Evolutionary conservation across 1,140 invertebrate species (phyloP), one percentile per base, ranked within the genome.

Genomic region (Neodiprion pinetum): DNA sequence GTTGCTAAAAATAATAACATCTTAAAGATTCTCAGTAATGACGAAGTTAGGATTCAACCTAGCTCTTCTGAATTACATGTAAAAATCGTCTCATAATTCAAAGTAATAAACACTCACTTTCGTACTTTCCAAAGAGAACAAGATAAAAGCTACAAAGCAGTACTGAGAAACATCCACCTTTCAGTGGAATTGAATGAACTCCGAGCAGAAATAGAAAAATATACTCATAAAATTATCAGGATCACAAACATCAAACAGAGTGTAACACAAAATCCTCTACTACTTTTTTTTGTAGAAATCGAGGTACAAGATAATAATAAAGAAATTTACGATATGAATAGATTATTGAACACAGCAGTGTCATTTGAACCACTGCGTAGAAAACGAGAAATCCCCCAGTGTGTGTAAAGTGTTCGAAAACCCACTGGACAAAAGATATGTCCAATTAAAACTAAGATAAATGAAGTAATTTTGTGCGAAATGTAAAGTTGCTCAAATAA

Each of bases 401-500:
- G 17, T 17, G 17, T 17, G 17, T 17, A 17, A 17, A 17, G 17
- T 17, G 17, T 17, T 17, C 0, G 17, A 17, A 17, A 17, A 17
- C 17, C 17, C 17, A 17, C 17, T 17, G 17, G 17, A 17, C 17
- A 17, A 17, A 17, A 17, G 17, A 17, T 17, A 17, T 17, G 17
- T 17, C 17, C 17, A 17, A 17, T 17, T 17, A 17, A 17, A 17
- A 17, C 17, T 17, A 17, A 17, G 17, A 17, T 17, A 17, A 17
- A 17, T 17, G 17, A 17, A 17, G 17, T 17, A 17, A 17, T 17
- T 17, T 17, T 17, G 17, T 17, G 17, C 17, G 17, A 17, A 72
- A 47, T 79, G 80, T 72, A 79, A 79, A 61, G 61, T 77, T 9
- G 70, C 78, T 12, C 70, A 80, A 75, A 72, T 80, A 47, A 78